Evolutionary conservation across 1,140 invertebrate genomes (phyloP).

Genomic region (Teleopsis dalmanni): DNA sequence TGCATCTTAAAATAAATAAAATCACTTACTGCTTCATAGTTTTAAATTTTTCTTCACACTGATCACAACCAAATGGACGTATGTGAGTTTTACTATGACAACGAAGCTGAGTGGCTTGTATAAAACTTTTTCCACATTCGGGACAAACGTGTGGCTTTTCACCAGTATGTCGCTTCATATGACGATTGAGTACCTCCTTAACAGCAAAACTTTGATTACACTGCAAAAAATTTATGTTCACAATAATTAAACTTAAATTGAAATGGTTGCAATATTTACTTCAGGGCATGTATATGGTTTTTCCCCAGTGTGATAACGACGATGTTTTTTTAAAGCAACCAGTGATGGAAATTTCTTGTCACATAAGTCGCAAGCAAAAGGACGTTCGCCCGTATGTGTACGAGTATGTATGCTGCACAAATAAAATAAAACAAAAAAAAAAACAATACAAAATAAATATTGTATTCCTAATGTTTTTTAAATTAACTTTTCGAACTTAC

Average conservation of each 20-base stretch:
- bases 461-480: too few species aligned
- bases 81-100: constrained; percentile 70
- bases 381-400: constrained; percentile 56
- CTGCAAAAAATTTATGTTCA: constrained; percentile 35
- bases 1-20: background rate
- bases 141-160: constrained; percentile 61
- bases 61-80: constrained; percentile 64
- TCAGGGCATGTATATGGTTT: constrained; percentile 63
- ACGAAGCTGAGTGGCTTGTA: constrained; percentile 60
- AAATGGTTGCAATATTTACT: constrained; percentile 46
- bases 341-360: constrained; percentile 65
- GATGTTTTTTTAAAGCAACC: constrained; percentile 69
- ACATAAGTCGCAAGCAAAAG: constrained; percentile 47
- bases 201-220: constrained; percentile 59
- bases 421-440: constrained; percentile 4
- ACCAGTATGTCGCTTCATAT: constrained; percentile 64
- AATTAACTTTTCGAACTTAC: constrained; percentile 19
- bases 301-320: constrained; percentile 73
- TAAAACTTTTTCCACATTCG: constrained; percentile 64
- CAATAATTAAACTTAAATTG: too few species aligned
- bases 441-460: background rate
- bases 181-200: constrained; percentile 68
- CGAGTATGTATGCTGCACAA: constrained; percentile 55
- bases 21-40: constrained; percentile 33
- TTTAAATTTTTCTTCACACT: constrained; percentile 67